Conservation (phyloP, 1,140 invertebrate species). For the Drosophila kikkawai region DNA sequence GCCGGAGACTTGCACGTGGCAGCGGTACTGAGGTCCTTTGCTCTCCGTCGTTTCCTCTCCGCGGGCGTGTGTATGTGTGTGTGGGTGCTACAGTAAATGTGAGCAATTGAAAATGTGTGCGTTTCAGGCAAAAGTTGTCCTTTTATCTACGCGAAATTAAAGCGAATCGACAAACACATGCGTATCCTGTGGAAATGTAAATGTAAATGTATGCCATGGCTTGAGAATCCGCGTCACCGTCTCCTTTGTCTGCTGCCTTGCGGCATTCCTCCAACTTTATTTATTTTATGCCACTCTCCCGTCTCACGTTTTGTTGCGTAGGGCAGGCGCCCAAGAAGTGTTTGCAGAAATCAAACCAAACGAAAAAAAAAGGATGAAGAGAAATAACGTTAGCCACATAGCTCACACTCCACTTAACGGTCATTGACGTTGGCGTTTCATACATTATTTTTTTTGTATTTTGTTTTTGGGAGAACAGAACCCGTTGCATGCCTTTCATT, state of each 20-base stretch:
- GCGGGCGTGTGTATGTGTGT: constrained; percentile 22
- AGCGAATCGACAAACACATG: constrained; percentile 32
- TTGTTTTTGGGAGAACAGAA: constrained; percentile 23
- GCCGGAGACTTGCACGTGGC: constrained; percentile 58
- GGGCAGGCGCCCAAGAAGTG: constrained; percentile 28
- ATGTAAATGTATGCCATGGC: constrained; percentile 44
- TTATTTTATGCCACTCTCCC: constrained; percentile 25
- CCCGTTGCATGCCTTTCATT: constrained; percentile 44
- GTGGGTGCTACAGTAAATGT: constrained; percentile 35
- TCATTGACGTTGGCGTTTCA: constrained; percentile 65
- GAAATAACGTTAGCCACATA: constrained; percentile 18
- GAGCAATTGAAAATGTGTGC: constrained; percentile 60
- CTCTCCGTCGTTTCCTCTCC: constrained; percentile 8
- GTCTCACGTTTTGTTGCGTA: constrained; percentile 7
- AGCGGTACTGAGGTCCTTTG: constrained; percentile 26
- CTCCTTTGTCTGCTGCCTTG: constrained; percentile 45
- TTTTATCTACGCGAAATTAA: constrained; percentile 52
- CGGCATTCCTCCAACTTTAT: constrained; percentile 43
- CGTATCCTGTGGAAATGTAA: constrained; percentile 14
- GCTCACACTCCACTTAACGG: constrained; percentile 67
- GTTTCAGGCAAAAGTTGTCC: constrained; percentile 41
- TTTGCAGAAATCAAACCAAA: constrained; percentile 11
- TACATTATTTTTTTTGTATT: constrained; percentile 11
- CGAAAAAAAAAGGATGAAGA: constrained; percentile 6
- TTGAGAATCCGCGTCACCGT: constrained; percentile 37